A percentile compares a stretch with the other conserved stretches of the same genome.
Evolutionary conservation across 2,797 vertebrate species (phyloP).

Genomic region (Columba guinea): DNA sequence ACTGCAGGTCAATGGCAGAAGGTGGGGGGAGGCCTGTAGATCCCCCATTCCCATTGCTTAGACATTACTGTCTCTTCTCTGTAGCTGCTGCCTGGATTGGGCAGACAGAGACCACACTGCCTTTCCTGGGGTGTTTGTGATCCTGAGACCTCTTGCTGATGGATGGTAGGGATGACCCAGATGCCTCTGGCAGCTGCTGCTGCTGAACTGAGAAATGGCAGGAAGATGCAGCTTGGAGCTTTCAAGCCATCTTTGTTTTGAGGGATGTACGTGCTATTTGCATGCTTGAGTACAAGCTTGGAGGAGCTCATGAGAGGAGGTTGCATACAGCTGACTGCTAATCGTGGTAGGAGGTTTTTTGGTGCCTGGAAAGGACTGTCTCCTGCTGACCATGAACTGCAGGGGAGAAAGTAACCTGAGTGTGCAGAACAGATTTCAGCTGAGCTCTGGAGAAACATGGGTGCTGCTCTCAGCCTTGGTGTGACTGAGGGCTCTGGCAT

Average conservation of each 20-base stretch:
- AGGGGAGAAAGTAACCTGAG: not conserved
- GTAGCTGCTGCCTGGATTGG: not conserved
- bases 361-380: not conserved
- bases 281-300: not conserved
- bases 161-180: not conserved
- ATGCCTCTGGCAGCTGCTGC: not conserved
- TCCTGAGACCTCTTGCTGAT: not conserved
- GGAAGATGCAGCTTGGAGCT: not conserved
- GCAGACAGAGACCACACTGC: not conserved
- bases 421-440: not conserved
- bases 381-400: not conserved
- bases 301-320: not conserved
- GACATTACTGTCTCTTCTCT: not conserved
- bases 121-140: not conserved
- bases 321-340: not conserved
- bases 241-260: not conserved
- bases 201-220: not conserved
- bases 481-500: not conserved
- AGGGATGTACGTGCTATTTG: not conserved
- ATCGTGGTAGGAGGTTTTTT: not conserved
- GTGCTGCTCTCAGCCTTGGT: not conserved
- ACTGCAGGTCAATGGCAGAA: not conserved
- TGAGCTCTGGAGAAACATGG: not conserved
- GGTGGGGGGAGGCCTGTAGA: not conserved
- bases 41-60: not conserved